These are phyloP conservation scores for Centrocercus urophasianus DNA, from an alignment of 2,113 vertebrate genomes.

Conservation along the genomic window DNA sequence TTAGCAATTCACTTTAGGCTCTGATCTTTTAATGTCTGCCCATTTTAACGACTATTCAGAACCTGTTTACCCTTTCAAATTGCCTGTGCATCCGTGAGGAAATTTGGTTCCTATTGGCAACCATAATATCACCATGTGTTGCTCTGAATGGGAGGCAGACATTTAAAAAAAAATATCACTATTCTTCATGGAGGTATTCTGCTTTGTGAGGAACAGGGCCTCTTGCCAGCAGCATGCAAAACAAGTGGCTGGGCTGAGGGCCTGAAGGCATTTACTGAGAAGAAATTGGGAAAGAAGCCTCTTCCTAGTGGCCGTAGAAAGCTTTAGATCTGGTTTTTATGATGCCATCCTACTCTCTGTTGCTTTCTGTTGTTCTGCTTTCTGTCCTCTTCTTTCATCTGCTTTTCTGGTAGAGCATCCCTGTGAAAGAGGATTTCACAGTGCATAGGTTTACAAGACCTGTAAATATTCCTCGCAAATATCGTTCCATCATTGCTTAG, in stretches of 20 bases:
- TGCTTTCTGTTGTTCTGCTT: slow-evolving; percentile 41
- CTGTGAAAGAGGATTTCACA: slow-evolving; percentile 6
- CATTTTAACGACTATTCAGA: neutral
- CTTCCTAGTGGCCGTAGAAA: neutral
- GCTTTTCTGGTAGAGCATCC: neutral
- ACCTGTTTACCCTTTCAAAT: neutral
- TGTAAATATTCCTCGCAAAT: slow-evolving; percentile 24
- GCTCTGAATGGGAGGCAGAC: neutral
- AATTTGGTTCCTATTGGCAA: neutral
- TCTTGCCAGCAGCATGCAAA: neutral
- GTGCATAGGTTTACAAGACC: neutral
- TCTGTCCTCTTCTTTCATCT: neutral
- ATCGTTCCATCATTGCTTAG: neutral
- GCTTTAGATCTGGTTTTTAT: slow-evolving; percentile 22
- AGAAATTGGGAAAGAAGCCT: neutral
- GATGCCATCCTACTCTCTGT: neutral
- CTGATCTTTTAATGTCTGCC: neutral
- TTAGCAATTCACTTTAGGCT: neutral
- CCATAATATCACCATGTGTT: neutral
- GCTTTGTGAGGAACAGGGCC: neutral
- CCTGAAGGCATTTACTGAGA: neutral
- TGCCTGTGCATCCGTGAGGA: neutral
- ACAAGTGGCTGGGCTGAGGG: neutral
- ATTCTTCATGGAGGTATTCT: neutral
- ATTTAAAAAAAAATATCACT: neutral